phyloP scores from a whole-genome alignment of 2,888 invertebrate genomes.

The Zaprionus bogoriensis region DNA sequence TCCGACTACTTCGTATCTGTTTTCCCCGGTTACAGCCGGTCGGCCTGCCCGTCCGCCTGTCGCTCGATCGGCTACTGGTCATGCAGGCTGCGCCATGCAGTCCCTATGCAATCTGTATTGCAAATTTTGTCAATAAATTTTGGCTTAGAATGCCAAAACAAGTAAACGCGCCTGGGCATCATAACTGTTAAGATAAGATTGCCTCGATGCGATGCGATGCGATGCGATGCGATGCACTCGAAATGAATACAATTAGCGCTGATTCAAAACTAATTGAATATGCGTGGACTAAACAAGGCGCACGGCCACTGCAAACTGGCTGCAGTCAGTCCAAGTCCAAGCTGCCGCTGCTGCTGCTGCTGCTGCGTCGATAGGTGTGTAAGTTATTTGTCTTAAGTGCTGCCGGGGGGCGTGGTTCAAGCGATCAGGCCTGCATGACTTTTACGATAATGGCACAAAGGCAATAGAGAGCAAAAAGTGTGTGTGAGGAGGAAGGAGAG shows the following conservation, averaged over 20 bases:
- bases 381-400: conserved; percentile 75
- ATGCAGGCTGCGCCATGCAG: conserved; percentile 57
- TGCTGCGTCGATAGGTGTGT: conserved; percentile 67
- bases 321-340: neutral
- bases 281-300: conserved; percentile 54
- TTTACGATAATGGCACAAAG: conserved; percentile 41
- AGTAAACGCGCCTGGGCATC: conserved; percentile 49
- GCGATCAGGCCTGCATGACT: conserved; percentile 37
- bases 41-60: too few species aligned
- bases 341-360: neutral
- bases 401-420: conserved; percentile 54
- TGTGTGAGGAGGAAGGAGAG: neutral
- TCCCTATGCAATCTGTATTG: conserved; percentile 78
- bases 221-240: conserved; percentile 26
- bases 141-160: conserved; percentile 72
- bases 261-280: conserved; percentile 77
- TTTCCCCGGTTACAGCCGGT: conserved; percentile 41
- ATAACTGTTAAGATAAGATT: conserved; percentile 75
- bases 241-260: conserved; percentile 74
- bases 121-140: conserved; percentile 77
- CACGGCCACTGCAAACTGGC: neutral
- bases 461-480: conserved; percentile 5
- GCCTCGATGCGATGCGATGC: conserved; percentile 43
- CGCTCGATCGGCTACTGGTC: conserved; percentile 64
- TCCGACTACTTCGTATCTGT: conserved; percentile 44